Evolutionary conservation across 1,140 invertebrate species (phyloP), one percentile per base, ranked within the genome.

Genomic region (Aphaenogaster rudis): DNA sequence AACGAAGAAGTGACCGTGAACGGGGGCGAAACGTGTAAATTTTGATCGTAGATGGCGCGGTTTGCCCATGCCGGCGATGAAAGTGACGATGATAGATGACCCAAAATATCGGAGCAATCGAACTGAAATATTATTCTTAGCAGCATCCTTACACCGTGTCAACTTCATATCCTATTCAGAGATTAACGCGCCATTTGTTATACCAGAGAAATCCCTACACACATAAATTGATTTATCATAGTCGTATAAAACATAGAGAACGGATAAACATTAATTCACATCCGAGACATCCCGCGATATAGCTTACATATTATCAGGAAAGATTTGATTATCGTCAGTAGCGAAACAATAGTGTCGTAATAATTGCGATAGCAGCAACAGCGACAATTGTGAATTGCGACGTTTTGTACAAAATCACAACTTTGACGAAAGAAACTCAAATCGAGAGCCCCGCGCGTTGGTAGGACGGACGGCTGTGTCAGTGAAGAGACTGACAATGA

Each of bases 401-500:
- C 59, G 61, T 66, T 86, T 79, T 64, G 61, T 86, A 80, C 42
- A 71, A 86, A 86, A 86, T 86, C 86, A 84, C 80, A 76, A 84
- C 80, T 84, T 84, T 84, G 66, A 86, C 57, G 86, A 76, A 72
- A 87, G 86, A 86, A 86, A 67, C 80, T 88, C 77, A 87, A 85
- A 90, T 91, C 90, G 79, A 90, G 86, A 78, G 88, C 87, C 71
- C 88, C 69, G 80, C 76, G 82, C 90, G 80, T 88, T 72, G 88
- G 86, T 84, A 88, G 89, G 76, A 91, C 90, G 90, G 81, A 90
- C 90, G 90, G 90, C 89, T 86, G 89, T 88, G 90, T 91, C 90
- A 90, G 90, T 88, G 90, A 91, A 90, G 88, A 91, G 94, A 91
- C 90, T 95, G 94, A 95, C 94, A 95, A 95, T 95, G 94, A 95